These are phyloP conservation scores for Flexamia atlantica DNA, from an alignment of 2,888 invertebrate species.

Conservation along the genomic window DNA sequence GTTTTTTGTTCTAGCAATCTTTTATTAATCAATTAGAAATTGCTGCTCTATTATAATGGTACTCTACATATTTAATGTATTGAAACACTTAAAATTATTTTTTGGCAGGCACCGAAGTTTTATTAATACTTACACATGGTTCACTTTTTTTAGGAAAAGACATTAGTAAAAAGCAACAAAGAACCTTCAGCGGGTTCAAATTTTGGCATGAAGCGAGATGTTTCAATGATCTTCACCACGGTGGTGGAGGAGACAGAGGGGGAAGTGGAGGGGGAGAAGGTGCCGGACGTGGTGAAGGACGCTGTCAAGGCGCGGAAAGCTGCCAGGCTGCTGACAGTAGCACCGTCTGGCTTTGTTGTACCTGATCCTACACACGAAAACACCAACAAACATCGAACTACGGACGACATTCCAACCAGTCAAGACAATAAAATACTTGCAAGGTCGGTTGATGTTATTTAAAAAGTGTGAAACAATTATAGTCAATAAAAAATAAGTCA, in stretches of 20 bases:
- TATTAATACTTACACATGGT: background rate
- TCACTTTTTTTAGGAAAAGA: constrained; percentile 5
- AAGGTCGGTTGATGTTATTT: background rate
- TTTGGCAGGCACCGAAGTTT: too few relatives aligned
- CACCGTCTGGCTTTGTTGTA: constrained; percentile 65
- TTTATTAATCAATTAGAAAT: too few relatives aligned
- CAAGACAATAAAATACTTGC: background rate
- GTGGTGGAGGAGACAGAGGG: constrained; percentile 81
- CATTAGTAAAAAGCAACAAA: background rate
- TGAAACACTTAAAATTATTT: too few relatives aligned
- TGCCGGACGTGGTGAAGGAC: constrained; percentile 75
- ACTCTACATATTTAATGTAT: too few relatives aligned
- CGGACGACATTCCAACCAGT: constrained; percentile 64
- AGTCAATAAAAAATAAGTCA: too few relatives aligned
- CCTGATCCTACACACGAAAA: constrained; percentile 39
- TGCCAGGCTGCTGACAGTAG: constrained; percentile 64
- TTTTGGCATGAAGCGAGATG: constrained; percentile 78
- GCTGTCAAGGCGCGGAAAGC: constrained; percentile 75
- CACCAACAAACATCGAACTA: constrained; percentile 60
- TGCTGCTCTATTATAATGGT: too few relatives aligned
- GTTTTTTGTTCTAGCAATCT: too few relatives aligned
- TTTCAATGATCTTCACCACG: constrained; percentile 88
- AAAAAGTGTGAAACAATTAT: too few relatives aligned
- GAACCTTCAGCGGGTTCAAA: constrained; percentile 5
- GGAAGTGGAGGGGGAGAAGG: constrained; percentile 67